These are phyloP conservation scores for Vulpes lagopus DNA, from an alignment of 2,113 vertebrate species.

Conservation along the genomic window DNA sequence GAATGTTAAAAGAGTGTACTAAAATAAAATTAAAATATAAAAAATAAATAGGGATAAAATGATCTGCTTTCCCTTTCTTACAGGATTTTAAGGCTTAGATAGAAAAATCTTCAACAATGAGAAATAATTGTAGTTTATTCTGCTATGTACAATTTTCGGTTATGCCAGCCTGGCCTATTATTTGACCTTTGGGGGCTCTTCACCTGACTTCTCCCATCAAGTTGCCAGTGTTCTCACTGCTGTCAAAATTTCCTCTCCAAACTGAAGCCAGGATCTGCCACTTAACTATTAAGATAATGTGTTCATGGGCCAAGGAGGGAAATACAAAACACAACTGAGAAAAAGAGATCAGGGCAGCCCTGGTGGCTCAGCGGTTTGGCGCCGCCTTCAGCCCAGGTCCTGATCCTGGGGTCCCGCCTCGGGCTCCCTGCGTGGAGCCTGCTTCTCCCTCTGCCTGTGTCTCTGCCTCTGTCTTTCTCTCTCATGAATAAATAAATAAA, in stretches of 20 bases:
- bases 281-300: constrained; percentile 32
- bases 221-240: background rate
- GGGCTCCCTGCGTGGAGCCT: background rate
- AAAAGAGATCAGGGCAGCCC: background rate
- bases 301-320: background rate
- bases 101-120: background rate
- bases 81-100: background rate
- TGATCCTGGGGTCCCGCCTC: too few relatives aligned
- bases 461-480: background rate
- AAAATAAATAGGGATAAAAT: background rate
- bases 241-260: constrained; percentile 15
- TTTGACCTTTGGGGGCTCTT: constrained; percentile 16
- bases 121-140: background rate
- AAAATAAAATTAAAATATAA: background rate
- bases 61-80: background rate
- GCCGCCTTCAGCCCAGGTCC: too few relatives aligned
- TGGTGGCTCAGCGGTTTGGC: too few relatives aligned
- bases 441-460: background rate
- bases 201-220: constrained; percentile 8
- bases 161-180: background rate
- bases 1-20: background rate
- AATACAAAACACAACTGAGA: background rate
- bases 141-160: background rate
- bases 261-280: background rate
- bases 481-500: background rate